Conservation (phyloP, 2,113 vertebrate species). For the Serilophus lunatus region DNA sequence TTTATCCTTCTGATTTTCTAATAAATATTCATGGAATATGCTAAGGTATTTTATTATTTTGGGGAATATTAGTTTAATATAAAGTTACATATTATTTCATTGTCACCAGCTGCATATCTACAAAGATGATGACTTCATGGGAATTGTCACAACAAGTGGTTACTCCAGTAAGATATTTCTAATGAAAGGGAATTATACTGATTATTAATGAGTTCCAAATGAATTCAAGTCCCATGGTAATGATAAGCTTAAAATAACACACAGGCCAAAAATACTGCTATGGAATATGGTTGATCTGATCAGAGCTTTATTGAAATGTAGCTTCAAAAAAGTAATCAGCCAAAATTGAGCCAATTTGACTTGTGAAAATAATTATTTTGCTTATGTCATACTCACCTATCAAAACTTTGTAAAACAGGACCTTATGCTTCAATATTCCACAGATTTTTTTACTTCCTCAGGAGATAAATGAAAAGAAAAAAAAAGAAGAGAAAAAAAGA, state of each 20-base stretch:
- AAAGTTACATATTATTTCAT: background rate
- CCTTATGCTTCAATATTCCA: background rate
- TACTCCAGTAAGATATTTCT: conserved; percentile 21
- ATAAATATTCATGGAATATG: background rate
- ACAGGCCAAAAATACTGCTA: background rate
- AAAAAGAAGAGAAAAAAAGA: background rate
- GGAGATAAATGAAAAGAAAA: background rate
- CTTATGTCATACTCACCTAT: background rate
- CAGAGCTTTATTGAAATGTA: background rate
- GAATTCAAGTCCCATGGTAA: conserved; percentile 36
- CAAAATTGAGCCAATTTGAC: background rate
- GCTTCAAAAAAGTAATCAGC: background rate
- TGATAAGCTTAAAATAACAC: conserved; percentile 52
- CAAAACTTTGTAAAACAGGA: background rate
- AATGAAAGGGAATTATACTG: conserved; percentile 32
- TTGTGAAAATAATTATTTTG: background rate
- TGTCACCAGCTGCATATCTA: background rate
- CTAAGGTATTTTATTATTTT: conserved; percentile 15
- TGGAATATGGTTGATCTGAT: background rate
- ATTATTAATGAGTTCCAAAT: conserved; percentile 51
- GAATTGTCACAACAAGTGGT: background rate
- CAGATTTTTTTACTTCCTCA: background rate
- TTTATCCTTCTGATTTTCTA: background rate
- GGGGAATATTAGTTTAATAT: background rate
- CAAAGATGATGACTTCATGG: background rate